Evolutionary conservation across 2,113 vertebrate species (phyloP).

Genomic region (Mustelus asterias): DNA sequence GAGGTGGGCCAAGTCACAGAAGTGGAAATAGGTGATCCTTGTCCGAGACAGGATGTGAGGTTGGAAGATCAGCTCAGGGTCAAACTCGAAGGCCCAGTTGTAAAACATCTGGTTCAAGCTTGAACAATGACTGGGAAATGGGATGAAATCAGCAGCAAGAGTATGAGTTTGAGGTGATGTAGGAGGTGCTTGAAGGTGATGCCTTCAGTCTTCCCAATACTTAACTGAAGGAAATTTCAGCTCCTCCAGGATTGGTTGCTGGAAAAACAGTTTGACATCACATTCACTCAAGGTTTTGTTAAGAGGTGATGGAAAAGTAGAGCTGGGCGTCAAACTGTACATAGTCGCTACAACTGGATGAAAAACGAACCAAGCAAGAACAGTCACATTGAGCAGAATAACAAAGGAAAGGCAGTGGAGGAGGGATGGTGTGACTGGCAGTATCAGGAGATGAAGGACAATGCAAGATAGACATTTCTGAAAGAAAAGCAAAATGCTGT

Average conservation of each 20-base stretch:
- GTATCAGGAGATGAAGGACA: background rate
- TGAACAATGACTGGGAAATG: background rate
- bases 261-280: background rate
- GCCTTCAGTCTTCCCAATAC: background rate
- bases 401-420: background rate
- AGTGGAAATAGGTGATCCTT: background rate
- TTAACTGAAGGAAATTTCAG: background rate
- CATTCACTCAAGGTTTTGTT: background rate
- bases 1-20: background rate
- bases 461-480: too few species aligned
- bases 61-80: background rate
- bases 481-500: too few species aligned
- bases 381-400: background rate
- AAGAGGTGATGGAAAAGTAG: background rate
- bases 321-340: background rate
- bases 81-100: background rate
- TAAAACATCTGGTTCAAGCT: background rate
- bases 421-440: background rate
- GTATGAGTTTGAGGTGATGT: background rate
- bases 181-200: background rate
- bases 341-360: background rate
- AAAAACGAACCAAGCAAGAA: background rate
- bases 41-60: background rate
- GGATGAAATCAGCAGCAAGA: background rate
- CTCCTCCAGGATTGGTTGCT: background rate